A percentile compares a stretch with the other conserved stretches of the same genome.
Conservation (phyloP, 2,113 vertebrate species). For the Clarias gariepinus region DNA sequence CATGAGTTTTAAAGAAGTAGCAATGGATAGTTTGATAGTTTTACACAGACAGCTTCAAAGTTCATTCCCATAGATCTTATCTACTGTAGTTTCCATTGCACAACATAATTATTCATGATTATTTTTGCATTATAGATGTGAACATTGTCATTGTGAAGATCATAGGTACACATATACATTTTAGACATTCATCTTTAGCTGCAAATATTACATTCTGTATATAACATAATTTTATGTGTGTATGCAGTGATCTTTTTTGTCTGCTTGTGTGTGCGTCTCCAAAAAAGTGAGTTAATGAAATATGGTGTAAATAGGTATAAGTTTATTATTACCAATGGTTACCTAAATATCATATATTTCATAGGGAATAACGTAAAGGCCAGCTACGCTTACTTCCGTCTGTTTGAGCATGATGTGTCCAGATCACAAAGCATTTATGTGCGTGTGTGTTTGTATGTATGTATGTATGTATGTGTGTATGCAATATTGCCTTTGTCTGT, state of each 20-base stretch:
- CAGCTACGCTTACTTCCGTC: slow-evolving; percentile 65
- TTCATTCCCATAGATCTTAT: slow-evolving; percentile 16
- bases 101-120: not conserved
- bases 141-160: slow-evolving; percentile 6
- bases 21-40: slow-evolving; percentile 11
- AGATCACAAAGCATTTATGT: slow-evolving; percentile 66
- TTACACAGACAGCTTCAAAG: not conserved
- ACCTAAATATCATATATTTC: slow-evolving; percentile 8
- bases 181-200: not conserved
- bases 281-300: not conserved
- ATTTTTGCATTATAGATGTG: not conserved
- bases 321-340: not conserved
- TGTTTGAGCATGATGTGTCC: slow-evolving; percentile 81
- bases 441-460: slow-evolving; percentile 21
- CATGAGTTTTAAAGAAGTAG: slow-evolving; percentile 54
- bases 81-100: not conserved
- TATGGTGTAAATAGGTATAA: not conserved
- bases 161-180: slow-evolving; percentile 7
- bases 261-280: slow-evolving; percentile 17
- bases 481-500: slow-evolving; percentile 48
- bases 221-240: not conserved
- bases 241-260: slow-evolving; percentile 40
- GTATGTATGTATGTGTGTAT: slow-evolving; percentile 52
- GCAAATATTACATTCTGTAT: not conserved
- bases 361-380: slow-evolving; percentile 57